A percentile compares a stretch with the other conserved stretches of the same genome.
phyloP scores from a whole-genome alignment of 2,888 invertebrate genomes.

The Disparrhopalites patrizii region DNA sequence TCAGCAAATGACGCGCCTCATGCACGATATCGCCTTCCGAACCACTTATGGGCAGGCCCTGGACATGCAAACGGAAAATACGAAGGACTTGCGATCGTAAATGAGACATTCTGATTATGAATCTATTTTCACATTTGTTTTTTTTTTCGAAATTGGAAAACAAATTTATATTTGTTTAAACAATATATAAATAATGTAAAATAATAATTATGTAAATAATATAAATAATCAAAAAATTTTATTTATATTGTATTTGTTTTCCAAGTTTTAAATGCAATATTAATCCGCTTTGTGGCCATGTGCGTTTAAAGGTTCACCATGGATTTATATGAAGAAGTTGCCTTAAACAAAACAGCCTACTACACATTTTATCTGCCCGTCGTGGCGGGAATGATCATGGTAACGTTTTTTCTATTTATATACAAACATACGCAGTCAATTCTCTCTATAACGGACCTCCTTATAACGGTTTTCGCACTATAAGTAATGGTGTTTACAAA shows the following conservation, averaged over 20 bases:
- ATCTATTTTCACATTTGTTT: not conserved
- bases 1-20: not conserved
- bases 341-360: not conserved
- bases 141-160: no score
- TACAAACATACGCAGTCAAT: no score
- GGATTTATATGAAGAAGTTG: not conserved
- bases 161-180: no score
- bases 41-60: not conserved
- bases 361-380: not conserved
- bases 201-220: no score
- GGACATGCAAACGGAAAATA: not conserved
- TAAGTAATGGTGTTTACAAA: no score
- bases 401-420: not conserved
- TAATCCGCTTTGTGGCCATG: no score
- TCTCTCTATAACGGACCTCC: no score
- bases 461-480: no score
- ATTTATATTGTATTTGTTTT: no score
- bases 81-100: not conserved
- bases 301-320: not conserved
- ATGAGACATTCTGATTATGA: not conserved
- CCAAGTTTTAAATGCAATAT: no score
- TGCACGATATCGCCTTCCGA: not conserved
- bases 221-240: no score
- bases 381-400: not conserved
- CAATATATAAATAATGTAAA: no score